These are phyloP conservation scores for Tiphia femorata DNA, from an alignment of 2,888 invertebrate species.

Conservation along the genomic window DNA sequence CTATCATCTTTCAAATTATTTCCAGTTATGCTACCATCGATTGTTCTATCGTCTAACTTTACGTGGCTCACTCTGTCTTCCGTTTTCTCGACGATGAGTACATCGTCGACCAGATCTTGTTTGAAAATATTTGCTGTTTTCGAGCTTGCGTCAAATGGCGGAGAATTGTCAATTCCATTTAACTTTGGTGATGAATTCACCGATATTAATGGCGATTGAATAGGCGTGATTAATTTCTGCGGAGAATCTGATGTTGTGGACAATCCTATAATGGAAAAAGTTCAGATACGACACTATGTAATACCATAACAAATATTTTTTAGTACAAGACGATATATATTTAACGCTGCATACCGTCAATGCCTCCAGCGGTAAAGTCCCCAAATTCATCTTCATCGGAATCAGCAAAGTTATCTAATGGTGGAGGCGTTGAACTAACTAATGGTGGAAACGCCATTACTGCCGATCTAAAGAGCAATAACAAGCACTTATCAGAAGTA, in stretches of 20 bases:
- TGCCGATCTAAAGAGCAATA: neutral
- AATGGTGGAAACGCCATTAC: slow-evolving; percentile 77
- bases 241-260: slow-evolving; percentile 64
- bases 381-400: slow-evolving; percentile 74
- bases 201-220: slow-evolving; percentile 55
- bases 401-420: slow-evolving; percentile 72
- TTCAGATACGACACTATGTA: neutral
- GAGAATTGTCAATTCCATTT: slow-evolving; percentile 50
- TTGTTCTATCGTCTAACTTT: slow-evolving; percentile 52
- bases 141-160: slow-evolving; percentile 10
- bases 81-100: slow-evolving; percentile 57
- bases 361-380: slow-evolving; percentile 63
- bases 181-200: slow-evolving; percentile 55
- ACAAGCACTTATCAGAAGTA: no score
- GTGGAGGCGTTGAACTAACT: slow-evolving; percentile 77
- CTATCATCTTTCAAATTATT: slow-evolving; percentile 33
- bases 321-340: neutral
- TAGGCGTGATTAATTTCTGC: slow-evolving; percentile 54
- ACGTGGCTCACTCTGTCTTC: slow-evolving; percentile 55
- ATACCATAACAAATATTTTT: neutral
- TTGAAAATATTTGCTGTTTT: slow-evolving; percentile 21
- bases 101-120: slow-evolving; percentile 41
- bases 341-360: slow-evolving; percentile 58
- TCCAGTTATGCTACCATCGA: slow-evolving; percentile 42
- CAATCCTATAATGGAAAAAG: slow-evolving; percentile 49